A percentile compares a stretch with the other conserved stretches of the same genome.
Conservation (phyloP, 2,797 vertebrate genomes). For the Danio jaintianensis region DNA sequence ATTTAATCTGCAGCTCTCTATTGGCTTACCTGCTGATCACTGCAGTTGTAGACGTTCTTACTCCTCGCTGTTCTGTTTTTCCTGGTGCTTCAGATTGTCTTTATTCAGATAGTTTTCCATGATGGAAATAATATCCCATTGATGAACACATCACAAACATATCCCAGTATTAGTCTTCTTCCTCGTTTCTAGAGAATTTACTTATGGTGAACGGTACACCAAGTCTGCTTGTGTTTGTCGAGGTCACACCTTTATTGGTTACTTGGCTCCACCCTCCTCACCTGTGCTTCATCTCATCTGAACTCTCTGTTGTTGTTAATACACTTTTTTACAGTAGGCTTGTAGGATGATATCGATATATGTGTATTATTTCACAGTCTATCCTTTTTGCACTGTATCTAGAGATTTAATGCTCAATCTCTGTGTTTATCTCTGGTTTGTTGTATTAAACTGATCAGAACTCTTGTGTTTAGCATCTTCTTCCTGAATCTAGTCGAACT, state of each 20-base stretch:
- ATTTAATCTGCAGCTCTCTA: neutral
- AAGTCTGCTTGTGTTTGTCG: conserved; percentile 67
- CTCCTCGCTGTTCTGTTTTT: neutral
- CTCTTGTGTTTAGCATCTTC: no score
- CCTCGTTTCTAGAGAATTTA: neutral
- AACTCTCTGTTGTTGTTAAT: conserved; percentile 41
- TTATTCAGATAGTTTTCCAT: conserved; percentile 13
- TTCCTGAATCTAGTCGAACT: no score
- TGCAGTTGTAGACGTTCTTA: neutral
- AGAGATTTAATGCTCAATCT: no score
- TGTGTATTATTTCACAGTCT: no score
- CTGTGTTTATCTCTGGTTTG: no score
- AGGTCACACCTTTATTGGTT: conserved; percentile 63
- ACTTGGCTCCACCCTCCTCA: conserved; percentile 73
- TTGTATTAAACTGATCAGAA: no score
- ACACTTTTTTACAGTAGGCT: conserved; percentile 9
- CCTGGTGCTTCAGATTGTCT: conserved; percentile 2
- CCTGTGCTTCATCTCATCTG: conserved; percentile 46
- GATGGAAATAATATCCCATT: neutral
- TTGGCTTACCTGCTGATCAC: conserved; percentile 22
- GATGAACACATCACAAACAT: neutral
- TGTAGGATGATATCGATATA: no score
- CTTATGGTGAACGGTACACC: conserved; percentile 6
- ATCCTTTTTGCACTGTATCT: no score
- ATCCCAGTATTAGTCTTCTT: neutral